Percentiles rank a stretch among this genome's conserved stretches.
phyloP scores from a whole-genome alignment of 2,113 vertebrate species.

The Lagopus muta region DNA sequence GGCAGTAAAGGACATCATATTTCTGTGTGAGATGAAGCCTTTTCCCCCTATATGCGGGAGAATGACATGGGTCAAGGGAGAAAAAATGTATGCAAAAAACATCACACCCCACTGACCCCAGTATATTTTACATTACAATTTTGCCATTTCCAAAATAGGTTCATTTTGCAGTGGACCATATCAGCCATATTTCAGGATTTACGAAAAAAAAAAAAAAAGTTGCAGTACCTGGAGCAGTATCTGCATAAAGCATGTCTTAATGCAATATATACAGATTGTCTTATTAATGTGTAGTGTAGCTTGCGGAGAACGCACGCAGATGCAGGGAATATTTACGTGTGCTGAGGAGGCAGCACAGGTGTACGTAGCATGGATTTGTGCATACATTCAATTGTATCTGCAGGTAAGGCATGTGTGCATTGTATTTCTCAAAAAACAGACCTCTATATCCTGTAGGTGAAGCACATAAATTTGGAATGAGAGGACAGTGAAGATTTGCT shows the following conservation, averaged over 20 bases:
- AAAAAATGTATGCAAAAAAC: conserved; percentile 87
- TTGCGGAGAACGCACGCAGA: conserved; percentile 57
- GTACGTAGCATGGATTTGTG: background rate
- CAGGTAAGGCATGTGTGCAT: background rate
- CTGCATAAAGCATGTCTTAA: conserved; percentile 63
- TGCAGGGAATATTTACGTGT: conserved; percentile 8
- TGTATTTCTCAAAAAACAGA: background rate
- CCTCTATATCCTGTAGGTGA: rapidly evolving
- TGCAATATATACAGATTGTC: conserved; percentile 63
- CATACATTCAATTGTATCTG: background rate
- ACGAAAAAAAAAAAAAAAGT: background rate
- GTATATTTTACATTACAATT: conserved; percentile 86
- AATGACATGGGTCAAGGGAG: conserved; percentile 86
- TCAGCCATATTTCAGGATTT: conserved; percentile 82
- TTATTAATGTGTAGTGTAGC: conserved; percentile 69
- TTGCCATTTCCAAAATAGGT: conserved; percentile 85
- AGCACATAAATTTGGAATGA: background rate
- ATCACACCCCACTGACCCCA: conserved; percentile 85
- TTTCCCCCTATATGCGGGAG: conserved; percentile 70
- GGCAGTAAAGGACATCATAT: conserved; percentile 89
- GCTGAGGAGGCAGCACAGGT: background rate
- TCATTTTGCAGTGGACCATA: conserved; percentile 86
- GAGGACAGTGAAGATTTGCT: background rate
- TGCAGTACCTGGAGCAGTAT: conserved; percentile 64
- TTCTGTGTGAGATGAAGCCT: conserved; percentile 82